A percentile compares a stretch with the other conserved stretches of the same genome.
These are phyloP conservation scores for Nephrotoma guestfalica DNA, from an alignment of 2,888 invertebrate species.

Conservation along the genomic window DNA sequence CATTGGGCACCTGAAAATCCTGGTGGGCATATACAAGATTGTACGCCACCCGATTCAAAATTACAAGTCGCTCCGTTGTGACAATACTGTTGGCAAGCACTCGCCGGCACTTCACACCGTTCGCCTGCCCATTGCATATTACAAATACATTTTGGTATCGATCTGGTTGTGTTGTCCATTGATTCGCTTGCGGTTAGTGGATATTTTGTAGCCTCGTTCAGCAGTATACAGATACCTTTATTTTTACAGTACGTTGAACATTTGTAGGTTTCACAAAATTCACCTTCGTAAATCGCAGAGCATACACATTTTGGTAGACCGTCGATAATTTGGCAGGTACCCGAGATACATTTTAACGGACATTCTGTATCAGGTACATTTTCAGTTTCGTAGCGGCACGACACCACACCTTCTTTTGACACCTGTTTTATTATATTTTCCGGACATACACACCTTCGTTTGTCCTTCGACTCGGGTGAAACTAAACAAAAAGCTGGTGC, in stretches of 20 bases:
- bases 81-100: constrained; percentile 34
- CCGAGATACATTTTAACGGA: constrained; percentile 42
- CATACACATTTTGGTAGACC: constrained; percentile 49
- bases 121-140: constrained; percentile 48
- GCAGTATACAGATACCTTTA: constrained; percentile 41
- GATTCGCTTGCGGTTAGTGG: not conserved
- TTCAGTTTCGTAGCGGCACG: constrained; percentile 24
- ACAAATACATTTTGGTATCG: constrained; percentile 39
- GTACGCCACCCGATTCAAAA: constrained; percentile 24
- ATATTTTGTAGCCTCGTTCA: not conserved
- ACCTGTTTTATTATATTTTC: constrained; percentile 34
- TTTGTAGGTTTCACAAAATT: constrained; percentile 49
- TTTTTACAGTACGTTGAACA: constrained; percentile 53
- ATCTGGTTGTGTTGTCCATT: constrained; percentile 14
- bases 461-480: constrained; percentile 29
- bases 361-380: constrained; percentile 31
- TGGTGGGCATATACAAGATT: constrained; percentile 37
- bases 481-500: constrained; percentile 44
- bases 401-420: constrained; percentile 14
- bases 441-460: constrained; percentile 40
- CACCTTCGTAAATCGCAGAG: constrained; percentile 46
- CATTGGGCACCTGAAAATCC: constrained; percentile 40
- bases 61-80: constrained; percentile 46
- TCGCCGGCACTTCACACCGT: constrained; percentile 44
- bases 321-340: constrained; percentile 39